These are phyloP conservation scores for Odocoileus hemionus DNA, from an alignment of 2,113 vertebrate species.

Conservation along the genomic window DNA sequence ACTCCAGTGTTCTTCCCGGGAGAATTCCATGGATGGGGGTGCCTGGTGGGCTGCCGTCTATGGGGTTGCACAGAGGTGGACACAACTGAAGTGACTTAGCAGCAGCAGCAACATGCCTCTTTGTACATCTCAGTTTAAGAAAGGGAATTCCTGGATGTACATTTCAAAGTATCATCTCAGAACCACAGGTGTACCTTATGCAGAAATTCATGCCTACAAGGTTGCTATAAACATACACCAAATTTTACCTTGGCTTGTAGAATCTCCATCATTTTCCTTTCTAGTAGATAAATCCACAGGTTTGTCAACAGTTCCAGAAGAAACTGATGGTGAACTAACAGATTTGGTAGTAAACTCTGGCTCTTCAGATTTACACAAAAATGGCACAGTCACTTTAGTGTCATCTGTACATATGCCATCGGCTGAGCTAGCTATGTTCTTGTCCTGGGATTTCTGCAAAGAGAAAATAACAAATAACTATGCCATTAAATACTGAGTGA, in stretches of 20 bases:
- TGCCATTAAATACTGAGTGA: not conserved
- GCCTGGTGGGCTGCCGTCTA: too few species aligned
- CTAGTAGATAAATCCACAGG: slow-evolving; percentile 93
- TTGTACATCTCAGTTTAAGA: not conserved
- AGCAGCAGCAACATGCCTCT: not conserved
- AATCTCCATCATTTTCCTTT: slow-evolving; percentile 78
- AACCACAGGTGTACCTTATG: not conserved
- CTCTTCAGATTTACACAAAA: slow-evolving; percentile 57
- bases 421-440: slow-evolving; percentile 49
- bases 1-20: too few species aligned
- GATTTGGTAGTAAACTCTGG: slow-evolving; percentile 58
- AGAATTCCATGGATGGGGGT: too few species aligned
- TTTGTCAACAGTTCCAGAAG: slow-evolving; percentile 65
- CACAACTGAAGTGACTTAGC: too few species aligned
- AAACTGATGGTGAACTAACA: not conserved
- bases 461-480: not conserved
- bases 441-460: slow-evolving; percentile 58
- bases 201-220: not conserved
- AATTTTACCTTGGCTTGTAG: slow-evolving; percentile 77
- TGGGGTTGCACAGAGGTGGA: too few species aligned
- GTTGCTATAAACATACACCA: not conserved
- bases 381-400: not conserved
- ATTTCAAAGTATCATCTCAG: not conserved
- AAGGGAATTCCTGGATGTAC: not conserved
- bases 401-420: slow-evolving; percentile 31